phyloP scores from a whole-genome alignment of 2,113 vertebrate species.

The Catharus fuscescens region DNA sequence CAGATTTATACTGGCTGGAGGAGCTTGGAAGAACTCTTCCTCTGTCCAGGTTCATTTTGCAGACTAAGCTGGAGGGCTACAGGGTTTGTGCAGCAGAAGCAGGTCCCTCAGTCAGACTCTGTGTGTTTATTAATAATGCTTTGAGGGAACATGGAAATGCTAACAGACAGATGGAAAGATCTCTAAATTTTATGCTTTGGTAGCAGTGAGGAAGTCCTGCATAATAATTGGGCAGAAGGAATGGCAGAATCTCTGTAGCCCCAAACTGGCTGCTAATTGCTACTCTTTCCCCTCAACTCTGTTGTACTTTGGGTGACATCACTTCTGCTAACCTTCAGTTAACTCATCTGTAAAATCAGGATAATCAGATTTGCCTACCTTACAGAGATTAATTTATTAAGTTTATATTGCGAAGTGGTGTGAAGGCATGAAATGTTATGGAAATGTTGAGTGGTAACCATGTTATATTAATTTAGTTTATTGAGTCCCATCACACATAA shows the following conservation, averaged over 20 bases:
- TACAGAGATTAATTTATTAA: constrained; percentile 47
- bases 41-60: neutral
- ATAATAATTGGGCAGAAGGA: neutral
- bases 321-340: constrained; percentile 19
- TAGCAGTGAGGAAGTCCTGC: neutral
- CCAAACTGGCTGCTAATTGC: neutral
- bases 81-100: neutral
- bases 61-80: neutral
- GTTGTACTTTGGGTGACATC: neutral
- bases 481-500: constrained; percentile 48
- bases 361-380: constrained; percentile 48
- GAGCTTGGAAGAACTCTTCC: neutral
- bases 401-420: neutral
- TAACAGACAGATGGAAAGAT: neutral
- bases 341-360: constrained; percentile 42
- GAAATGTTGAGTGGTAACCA: constrained; percentile 31
- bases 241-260: neutral
- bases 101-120: neutral
- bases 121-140: neutral
- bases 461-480: constrained; percentile 52
- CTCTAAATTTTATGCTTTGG: neutral
- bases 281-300: neutral
- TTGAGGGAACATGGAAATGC: neutral
- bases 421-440: constrained; percentile 16
- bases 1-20: neutral